phyloP scores from a whole-genome alignment of 2,888 invertebrate species.

The Leucoma salicis region DNA sequence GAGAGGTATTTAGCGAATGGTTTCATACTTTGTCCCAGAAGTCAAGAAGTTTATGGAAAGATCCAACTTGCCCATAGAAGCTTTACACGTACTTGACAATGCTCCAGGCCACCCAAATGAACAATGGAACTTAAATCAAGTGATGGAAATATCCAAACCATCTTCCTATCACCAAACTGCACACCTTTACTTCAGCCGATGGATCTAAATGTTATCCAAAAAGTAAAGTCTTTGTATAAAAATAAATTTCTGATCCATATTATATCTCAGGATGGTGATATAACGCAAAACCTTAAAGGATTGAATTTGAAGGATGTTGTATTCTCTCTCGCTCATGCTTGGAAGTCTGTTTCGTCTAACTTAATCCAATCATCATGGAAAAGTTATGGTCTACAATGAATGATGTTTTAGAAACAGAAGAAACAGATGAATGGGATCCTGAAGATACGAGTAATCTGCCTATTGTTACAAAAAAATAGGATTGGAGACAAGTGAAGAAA shows the following conservation, averaged over 20 bases:
- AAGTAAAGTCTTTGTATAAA: not conserved
- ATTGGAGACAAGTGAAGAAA: conserved; percentile 34
- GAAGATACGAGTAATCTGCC: conserved; percentile 29
- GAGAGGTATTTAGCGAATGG: conserved; percentile 37
- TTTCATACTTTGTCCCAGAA: conserved; percentile 19
- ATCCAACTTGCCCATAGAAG: conserved; percentile 33
- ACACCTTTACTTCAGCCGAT: not conserved
- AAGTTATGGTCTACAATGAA: conserved; percentile 36
- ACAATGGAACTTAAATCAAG: conserved; percentile 37
- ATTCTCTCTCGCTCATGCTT: conserved; percentile 35
- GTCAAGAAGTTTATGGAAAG: conserved; percentile 31
- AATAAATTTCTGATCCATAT: not conserved
- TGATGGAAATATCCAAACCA: conserved; percentile 36
- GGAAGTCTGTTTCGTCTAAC: conserved; percentile 27
- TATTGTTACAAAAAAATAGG: conserved; percentile 35
- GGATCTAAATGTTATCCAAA: not conserved
- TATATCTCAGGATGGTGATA: not conserved
- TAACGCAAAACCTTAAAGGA: conserved; percentile 7
- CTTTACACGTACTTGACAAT: conserved; percentile 35
- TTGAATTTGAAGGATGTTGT: conserved; percentile 34
- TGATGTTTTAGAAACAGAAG: conserved; percentile 26
- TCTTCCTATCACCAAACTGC: conserved; percentile 14
- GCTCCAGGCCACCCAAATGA: conserved; percentile 36
- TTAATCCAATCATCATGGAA: conserved; percentile 37
- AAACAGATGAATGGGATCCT: conserved; percentile 31